Conservation (phyloP, 2,888 invertebrate genomes). For the Xylocampa areola region DNA sequence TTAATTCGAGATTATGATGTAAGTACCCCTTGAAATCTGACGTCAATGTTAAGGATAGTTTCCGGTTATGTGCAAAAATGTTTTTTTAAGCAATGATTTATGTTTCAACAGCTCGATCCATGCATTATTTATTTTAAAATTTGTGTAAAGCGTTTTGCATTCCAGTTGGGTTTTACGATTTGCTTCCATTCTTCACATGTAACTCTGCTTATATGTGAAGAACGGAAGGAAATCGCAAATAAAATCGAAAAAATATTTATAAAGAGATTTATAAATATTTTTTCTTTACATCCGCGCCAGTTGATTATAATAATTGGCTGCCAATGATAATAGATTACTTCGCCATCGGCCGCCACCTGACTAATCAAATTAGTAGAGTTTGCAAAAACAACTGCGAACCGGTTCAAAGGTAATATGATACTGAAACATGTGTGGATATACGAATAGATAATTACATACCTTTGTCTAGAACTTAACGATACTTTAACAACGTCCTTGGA, state of each 20-base stretch:
- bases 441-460: not conserved
- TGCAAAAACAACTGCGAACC: slow-evolving; percentile 39
- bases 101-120: slow-evolving; percentile 6
- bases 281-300: slow-evolving; percentile 19
- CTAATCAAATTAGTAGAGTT: slow-evolving; percentile 42
- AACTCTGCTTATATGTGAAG: not conserved
- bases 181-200: no score
- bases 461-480: slow-evolving; percentile 5
- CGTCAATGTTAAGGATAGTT: slow-evolving; percentile 27
- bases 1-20: not conserved
- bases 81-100: slow-evolving; percentile 15
- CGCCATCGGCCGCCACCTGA: slow-evolving; percentile 35
- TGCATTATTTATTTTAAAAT: slow-evolving; percentile 22
- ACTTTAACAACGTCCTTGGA: not conserved
- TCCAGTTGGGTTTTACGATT: not conserved
- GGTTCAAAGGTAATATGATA: slow-evolving; percentile 50
- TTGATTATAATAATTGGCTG: slow-evolving; percentile 50
- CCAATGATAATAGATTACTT: slow-evolving; percentile 39
- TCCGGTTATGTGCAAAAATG: slow-evolving; percentile 21
- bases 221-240: slow-evolving; percentile 1
- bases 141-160: slow-evolving; percentile 1
- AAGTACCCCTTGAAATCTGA: slow-evolving; percentile 8
- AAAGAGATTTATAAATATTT: slow-evolving; percentile 22
- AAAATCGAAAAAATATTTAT: slow-evolving; percentile 9
- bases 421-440: slow-evolving; percentile 6